Conservation (phyloP, 2,888 invertebrate species). For the Macaria notata region DNA sequence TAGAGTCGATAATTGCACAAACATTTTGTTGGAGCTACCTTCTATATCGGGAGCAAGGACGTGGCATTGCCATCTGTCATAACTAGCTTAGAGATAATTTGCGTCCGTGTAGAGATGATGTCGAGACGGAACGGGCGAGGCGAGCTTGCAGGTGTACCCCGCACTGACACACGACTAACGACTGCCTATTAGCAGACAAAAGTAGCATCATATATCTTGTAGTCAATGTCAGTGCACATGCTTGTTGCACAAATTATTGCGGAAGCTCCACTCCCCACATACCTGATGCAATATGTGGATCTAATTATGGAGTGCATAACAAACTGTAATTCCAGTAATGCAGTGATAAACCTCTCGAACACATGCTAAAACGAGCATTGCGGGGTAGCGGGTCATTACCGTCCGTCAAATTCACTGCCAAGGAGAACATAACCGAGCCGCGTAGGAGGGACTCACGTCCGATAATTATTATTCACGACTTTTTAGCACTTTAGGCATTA, state of each 20-base stretch:
- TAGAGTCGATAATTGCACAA: conserved; percentile 18
- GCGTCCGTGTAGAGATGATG: conserved; percentile 36
- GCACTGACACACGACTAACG: conserved; percentile 42
- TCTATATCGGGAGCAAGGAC: conserved; percentile 41
- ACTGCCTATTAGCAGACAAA: conserved; percentile 41
- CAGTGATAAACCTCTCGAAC: conserved; percentile 13
- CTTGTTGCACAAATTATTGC: conserved; percentile 32
- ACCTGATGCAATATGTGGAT: conserved; percentile 10
- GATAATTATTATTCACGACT: conserved; percentile 12
- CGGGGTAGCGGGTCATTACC: conserved; percentile 62
- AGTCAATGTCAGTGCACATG: conserved; percentile 51
- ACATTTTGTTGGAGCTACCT: conserved; percentile 5
- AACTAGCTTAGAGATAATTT: conserved; percentile 25
- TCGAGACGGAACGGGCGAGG: conserved; percentile 38
- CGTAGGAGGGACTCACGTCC: conserved; percentile 32
- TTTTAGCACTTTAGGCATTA: conserved; percentile 22
- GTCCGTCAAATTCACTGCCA: conserved; percentile 68
- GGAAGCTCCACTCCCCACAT: conserved; percentile 23
- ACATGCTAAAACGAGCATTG: conserved; percentile 48
- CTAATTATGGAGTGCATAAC: conserved; percentile 25
- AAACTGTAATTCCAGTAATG: conserved; percentile 16
- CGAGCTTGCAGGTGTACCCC: conserved; percentile 44
- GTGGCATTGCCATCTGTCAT: conserved; percentile 39
- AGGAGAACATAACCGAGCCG: conserved; percentile 49
- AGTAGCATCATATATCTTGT: conserved; percentile 49